A percentile compares a stretch with the other conserved stretches of the same genome.
Evolutionary conservation across 2,113 vertebrate genomes (phyloP).

Genomic region (Motacilla tschutschensis): DNA sequence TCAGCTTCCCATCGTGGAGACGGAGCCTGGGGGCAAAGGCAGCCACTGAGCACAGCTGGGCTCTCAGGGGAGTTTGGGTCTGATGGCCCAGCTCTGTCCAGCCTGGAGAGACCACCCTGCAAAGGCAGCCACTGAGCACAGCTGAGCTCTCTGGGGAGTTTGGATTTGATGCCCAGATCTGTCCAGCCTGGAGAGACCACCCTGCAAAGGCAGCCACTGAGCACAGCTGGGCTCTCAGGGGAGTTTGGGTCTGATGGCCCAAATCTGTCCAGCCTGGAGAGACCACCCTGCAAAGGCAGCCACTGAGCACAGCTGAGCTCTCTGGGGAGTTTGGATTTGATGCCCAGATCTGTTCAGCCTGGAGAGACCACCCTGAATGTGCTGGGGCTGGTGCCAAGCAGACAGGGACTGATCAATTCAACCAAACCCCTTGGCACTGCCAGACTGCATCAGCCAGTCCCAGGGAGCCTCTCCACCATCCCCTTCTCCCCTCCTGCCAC

Average conservation of each 20-base stretch:
- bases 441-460: not conserved
- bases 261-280: not conserved
- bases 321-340: not conserved
- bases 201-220: not conserved
- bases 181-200: not conserved
- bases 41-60: not conserved
- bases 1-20: slow-evolving; percentile 82
- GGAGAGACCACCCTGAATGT: not conserved
- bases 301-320: not conserved
- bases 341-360: not conserved
- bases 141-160: not conserved
- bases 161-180: rapidly evolving
- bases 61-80: rapidly evolving
- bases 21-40: slow-evolving; percentile 68
- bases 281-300: not conserved
- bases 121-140: not conserved
- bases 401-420: rapidly evolving
- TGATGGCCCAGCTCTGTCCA: not conserved
- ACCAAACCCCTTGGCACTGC: not conserved
- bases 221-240: not conserved
- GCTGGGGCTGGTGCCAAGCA: not conserved
- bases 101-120: not conserved
- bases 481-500: not conserved
- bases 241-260: rapidly evolving
- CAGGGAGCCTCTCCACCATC: not conserved